Base-by-base conservation (phyloP, 2,797 vertebrate species). In the Sylvia borin region DNA sequence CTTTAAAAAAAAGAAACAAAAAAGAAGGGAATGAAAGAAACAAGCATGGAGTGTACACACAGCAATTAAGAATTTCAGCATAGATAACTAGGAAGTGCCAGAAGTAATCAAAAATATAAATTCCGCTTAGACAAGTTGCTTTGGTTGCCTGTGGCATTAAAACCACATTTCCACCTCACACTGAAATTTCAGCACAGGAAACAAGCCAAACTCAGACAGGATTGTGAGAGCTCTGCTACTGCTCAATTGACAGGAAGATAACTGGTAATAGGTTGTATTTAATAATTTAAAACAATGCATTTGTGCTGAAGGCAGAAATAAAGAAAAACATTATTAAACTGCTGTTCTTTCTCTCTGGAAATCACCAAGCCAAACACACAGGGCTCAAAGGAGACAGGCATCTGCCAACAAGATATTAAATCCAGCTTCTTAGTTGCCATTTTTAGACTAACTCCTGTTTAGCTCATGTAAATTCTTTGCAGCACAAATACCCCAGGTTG, bases 1-100 rank as follows among this genome's bases (percentile, higher is more conserved):
- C 99, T 99, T 97, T 62, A 79, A 88, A 58, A 83, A 83, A 80
- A 97, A 79, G 85, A 85, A 84, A 88, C 24, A 24, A n/a, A 57
- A 64, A 21, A 14, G 26, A 22, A 31, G 2, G 11, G 13, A 57
- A 50, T 24, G 16, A 5, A 68, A 84, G 16, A 65, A 94, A 82
- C 3, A 81, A 53, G 57, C 22, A 83, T 15, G 45, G 21, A 86
- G 20, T 25, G 6, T 68, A 57, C 45, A 86, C 43, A 87, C 4
- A 66, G 34, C 65, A 79, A 94, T 57, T 65, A 83, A 50, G 48
- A 80, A 26, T 68, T 92, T 74, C 51, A 75, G 18, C 4, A 13
- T 8, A 31, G 42, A 40, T 73, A 88, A 94, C 51, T 18, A 80
- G 20, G 47, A 95, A 91, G 65, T 54, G 36, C 54, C 93, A 95